A percentile compares a stretch with the other conserved stretches of the same genome.
Conservation (phyloP, 92 coral and sea anemone genomes). For the Epizoanthus ramosus region DNA sequence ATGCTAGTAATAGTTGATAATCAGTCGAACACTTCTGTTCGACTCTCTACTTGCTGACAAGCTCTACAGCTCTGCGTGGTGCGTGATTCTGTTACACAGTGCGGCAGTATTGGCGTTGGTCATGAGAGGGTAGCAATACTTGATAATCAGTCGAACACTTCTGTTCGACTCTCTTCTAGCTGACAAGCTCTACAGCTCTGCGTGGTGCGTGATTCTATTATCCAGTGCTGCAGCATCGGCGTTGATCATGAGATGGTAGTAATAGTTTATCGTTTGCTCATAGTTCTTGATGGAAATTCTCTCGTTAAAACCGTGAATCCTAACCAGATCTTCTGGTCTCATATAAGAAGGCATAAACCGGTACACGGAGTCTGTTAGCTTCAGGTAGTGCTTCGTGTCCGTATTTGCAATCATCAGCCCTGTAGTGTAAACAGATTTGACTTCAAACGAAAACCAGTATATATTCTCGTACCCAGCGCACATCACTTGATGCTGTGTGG, state of each 20-base stretch:
- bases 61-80: slow-evolving; percentile 38
- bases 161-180: too few relatives aligned
- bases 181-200: slow-evolving; percentile 23
- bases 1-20: slow-evolving; percentile 81
- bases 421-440: slow-evolving; percentile 2
- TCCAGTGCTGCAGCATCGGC: slow-evolving; percentile 58
- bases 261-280: slow-evolving; percentile 87
- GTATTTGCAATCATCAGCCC: slow-evolving; percentile 86
- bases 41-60: too few relatives aligned
- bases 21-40: background rate
- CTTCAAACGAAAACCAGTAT: background rate
- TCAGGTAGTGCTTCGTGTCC: slow-evolving; percentile 81
- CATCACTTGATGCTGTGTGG: too few relatives aligned
- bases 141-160: slow-evolving; percentile 44
- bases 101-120: slow-evolving; percentile 68
- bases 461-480: too few relatives aligned
- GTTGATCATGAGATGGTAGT: slow-evolving; percentile 82
- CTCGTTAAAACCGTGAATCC: slow-evolving; percentile 91
- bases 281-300: slow-evolving; percentile 85
- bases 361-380: slow-evolving; percentile 78
- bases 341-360: slow-evolving; percentile 87
- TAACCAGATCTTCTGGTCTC: slow-evolving; percentile 62
- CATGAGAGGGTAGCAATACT: slow-evolving; percentile 84
- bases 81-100: slow-evolving; percentile 17
- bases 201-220: slow-evolving; percentile 7